Evolutionary conservation across 2,113 vertebrate genomes (phyloP).

Genomic region (Lanius collurio): DNA sequence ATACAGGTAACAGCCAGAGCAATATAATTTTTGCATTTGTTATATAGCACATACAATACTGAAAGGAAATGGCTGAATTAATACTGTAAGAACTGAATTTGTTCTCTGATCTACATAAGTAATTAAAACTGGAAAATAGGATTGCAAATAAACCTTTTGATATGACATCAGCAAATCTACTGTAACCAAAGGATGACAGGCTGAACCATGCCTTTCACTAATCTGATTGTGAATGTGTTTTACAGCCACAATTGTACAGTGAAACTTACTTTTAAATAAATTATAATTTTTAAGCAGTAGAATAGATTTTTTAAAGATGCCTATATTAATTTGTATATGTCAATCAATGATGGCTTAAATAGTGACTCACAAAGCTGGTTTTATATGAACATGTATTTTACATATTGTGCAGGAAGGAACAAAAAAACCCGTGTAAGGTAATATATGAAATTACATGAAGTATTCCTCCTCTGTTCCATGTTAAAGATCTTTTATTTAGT

Average conservation of each 20-base stretch:
- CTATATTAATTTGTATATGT: background rate
- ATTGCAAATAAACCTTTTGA: conserved; percentile 54
- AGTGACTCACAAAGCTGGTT: background rate
- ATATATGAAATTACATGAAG: background rate
- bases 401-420: background rate
- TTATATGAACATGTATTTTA: background rate
- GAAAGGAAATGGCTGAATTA: conserved; percentile 33
- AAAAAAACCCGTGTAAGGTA: background rate
- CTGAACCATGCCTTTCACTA: conserved; percentile 15
- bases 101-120: conserved; percentile 33
- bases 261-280: conserved; percentile 42
- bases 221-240: conserved; percentile 45
- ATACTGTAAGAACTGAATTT: background rate
- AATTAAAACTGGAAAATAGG: conserved; percentile 69
- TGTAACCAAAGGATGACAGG: conserved; percentile 15
- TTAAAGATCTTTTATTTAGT: background rate
- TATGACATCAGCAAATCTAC: conserved; percentile 47
- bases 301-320: background rate
- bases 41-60: background rate
- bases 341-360: background rate
- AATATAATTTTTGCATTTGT: conserved; percentile 39
- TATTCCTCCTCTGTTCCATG: background rate
- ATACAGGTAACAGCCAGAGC: conserved; percentile 17
- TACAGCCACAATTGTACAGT: background rate
- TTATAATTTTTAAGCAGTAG: background rate